A percentile compares a stretch with the other conserved stretches of the same genome.
Evolutionary conservation across 2,797 vertebrate species (phyloP).

Genomic region (Pelodytes ibericus): DNA sequence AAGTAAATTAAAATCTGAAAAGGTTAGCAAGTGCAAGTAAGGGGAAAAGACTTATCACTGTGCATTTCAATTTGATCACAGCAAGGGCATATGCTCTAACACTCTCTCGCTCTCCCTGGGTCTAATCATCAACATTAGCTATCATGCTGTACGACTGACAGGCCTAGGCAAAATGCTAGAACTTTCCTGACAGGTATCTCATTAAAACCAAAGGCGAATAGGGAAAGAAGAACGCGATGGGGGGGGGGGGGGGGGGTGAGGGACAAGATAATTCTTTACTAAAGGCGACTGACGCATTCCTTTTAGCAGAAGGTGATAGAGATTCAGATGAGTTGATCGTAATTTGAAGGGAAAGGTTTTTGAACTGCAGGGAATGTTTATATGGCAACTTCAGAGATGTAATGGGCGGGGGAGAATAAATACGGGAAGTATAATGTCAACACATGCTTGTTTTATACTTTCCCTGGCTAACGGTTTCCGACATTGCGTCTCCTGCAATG

Average conservation of each 20-base stretch:
- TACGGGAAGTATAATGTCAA: no score
- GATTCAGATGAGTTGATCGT: neutral
- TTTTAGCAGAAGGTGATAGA: neutral
- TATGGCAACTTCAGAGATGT: no score
- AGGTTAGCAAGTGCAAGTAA: neutral
- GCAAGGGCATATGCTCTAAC: neutral
- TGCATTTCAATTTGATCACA: neutral
- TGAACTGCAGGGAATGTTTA: no score
- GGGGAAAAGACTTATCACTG: neutral
- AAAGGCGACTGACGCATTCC: slow-evolving; percentile 2
- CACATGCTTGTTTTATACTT: no score
- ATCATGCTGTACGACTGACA: slow-evolving; percentile 5
- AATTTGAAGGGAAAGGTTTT: neutral
- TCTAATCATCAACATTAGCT: slow-evolving; percentile 8
- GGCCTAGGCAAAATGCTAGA: neutral
- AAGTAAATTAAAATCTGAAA: slow-evolving; percentile 21
- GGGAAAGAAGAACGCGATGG: neutral
- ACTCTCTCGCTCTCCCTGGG: neutral
- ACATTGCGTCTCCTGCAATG: no score
- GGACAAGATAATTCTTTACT: slow-evolving; percentile 33
- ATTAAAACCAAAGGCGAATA: slow-evolving; percentile 33
- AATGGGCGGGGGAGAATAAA: no score
- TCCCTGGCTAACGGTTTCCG: no score
- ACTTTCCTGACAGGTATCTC: slow-evolving; percentile 46
- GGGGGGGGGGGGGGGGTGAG: no score